These are phyloP conservation scores for Casuarius casuarius DNA, from an alignment of 2,113 vertebrate genomes.

Conservation along the genomic window DNA sequence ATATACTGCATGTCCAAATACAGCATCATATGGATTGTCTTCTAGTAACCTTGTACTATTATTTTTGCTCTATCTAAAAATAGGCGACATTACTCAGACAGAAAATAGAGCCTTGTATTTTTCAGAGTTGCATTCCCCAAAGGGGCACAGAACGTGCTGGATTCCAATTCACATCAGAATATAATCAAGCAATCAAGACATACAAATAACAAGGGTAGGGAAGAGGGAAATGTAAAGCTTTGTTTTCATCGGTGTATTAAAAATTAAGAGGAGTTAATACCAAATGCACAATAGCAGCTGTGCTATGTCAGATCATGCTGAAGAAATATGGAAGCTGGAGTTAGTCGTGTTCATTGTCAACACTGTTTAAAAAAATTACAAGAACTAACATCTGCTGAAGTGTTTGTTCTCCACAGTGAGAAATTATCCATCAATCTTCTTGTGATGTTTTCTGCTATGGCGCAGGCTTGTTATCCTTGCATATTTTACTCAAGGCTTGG, in stretches of 20 bases:
- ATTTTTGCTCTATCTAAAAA: background rate
- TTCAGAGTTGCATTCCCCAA: background rate
- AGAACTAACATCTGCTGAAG: constrained; percentile 21
- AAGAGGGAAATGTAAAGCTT: background rate
- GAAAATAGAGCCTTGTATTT: background rate
- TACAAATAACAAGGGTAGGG: background rate
- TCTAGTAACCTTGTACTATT: background rate
- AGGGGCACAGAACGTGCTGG: background rate
- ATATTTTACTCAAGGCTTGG: background rate
- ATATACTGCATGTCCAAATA: background rate
- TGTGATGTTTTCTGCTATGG: background rate
- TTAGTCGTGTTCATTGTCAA: background rate
- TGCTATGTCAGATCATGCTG: background rate
- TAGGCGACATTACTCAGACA: background rate
- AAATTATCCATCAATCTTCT: constrained; percentile 22
- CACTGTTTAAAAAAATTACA: background rate
- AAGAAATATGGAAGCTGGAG: constrained; percentile 11
- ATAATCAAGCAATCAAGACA: background rate
- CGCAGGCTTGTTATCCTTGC: background rate
- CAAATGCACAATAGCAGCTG: background rate
- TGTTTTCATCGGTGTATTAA: background rate
- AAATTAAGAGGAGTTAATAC: background rate
- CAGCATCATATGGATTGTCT: background rate
- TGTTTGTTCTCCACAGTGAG: constrained; percentile 8
- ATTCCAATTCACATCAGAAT: background rate